Evolutionary conservation across 2,888 invertebrate genomes (phyloP).

Genomic region (Acleris literana): DNA sequence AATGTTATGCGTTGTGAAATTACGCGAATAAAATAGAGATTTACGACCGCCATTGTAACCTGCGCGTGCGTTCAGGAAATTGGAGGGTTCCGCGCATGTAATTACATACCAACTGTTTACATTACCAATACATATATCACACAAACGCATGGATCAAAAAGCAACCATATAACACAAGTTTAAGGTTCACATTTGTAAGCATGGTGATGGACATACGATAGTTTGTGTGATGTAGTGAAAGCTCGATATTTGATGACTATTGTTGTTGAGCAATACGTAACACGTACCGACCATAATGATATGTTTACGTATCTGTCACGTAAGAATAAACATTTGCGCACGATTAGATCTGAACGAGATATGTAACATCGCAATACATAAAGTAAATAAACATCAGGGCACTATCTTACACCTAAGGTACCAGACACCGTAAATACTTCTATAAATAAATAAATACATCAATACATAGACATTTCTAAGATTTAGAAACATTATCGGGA

Average conservation of each 20-base stretch:
- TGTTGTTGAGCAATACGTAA: slow-evolving; percentile 8
- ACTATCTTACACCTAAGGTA: no score
- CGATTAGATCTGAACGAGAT: background rate
- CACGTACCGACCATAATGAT: slow-evolving; percentile 1
- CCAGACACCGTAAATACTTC: no score
- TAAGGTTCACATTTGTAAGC: background rate
- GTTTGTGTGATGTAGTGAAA: slow-evolving; percentile 1
- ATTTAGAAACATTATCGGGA: no score
- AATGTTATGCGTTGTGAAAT: slow-evolving; percentile 29
- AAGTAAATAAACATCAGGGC: no score
- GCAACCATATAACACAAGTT: background rate
- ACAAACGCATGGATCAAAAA: background rate
- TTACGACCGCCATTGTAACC: slow-evolving; percentile 30
- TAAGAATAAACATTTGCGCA: slow-evolving; percentile 16
- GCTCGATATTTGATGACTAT: slow-evolving; percentile 14
- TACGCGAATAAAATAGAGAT: slow-evolving; percentile 31
- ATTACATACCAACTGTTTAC: slow-evolving; percentile 24
- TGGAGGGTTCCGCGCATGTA: slow-evolving; percentile 30
- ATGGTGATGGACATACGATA: background rate
- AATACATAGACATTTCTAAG: no score
- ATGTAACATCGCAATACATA: no score
- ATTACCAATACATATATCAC: slow-evolving; percentile 3
- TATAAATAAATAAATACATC: no score
- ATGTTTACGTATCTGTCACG: slow-evolving; percentile 36
- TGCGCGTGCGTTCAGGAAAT: slow-evolving; percentile 25